These are phyloP conservation scores for Desoria tigrina DNA, from an alignment of 2,888 invertebrate species.

Conservation along the genomic window DNA sequence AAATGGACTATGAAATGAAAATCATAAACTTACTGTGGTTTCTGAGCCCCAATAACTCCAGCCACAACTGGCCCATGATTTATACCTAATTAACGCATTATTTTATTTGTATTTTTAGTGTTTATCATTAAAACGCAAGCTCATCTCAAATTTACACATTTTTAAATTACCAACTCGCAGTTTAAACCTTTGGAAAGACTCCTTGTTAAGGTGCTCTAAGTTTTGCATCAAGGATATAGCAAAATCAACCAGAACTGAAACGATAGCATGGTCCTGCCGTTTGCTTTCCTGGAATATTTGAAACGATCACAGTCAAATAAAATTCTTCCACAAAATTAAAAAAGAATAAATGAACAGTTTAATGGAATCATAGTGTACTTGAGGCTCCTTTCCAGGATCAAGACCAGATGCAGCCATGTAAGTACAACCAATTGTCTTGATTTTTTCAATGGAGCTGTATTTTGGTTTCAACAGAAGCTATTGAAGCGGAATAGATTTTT, in stretches of 20 bases:
- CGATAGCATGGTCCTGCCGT: constrained; percentile 80
- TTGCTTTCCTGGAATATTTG: constrained; percentile 71
- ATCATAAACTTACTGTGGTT: constrained; percentile 72
- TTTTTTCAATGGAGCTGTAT: constrained; percentile 95
- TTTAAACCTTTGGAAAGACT: constrained; percentile 94
- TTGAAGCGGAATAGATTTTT: constrained; percentile 7
- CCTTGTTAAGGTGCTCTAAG: constrained; percentile 90
- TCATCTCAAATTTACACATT: background rate
- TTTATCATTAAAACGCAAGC: too few relatives aligned
- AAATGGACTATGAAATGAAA: background rate
- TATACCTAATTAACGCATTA: constrained; percentile 64
- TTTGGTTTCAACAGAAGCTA: constrained; percentile 88
- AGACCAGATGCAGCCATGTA: constrained; percentile 95
- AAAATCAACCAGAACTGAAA: constrained; percentile 89
- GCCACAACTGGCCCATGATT: constrained; percentile 84
- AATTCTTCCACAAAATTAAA: too few relatives aligned
- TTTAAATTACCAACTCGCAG: constrained; percentile 77
- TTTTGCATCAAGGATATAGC: constrained; percentile 88
- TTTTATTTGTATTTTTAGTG: too few relatives aligned
- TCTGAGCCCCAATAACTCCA: constrained; percentile 97
- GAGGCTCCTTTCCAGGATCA: constrained; percentile 49
- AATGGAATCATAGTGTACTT: too few relatives aligned
- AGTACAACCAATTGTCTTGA: constrained; percentile 96
- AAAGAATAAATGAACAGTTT: constrained; percentile 6
- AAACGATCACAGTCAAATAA: too few relatives aligned